A percentile compares a stretch with the other conserved stretches of the same genome.
These are phyloP conservation scores for Lumbricus terrestris DNA, from an alignment of 2,888 invertebrate species.

Conservation along the genomic window DNA sequence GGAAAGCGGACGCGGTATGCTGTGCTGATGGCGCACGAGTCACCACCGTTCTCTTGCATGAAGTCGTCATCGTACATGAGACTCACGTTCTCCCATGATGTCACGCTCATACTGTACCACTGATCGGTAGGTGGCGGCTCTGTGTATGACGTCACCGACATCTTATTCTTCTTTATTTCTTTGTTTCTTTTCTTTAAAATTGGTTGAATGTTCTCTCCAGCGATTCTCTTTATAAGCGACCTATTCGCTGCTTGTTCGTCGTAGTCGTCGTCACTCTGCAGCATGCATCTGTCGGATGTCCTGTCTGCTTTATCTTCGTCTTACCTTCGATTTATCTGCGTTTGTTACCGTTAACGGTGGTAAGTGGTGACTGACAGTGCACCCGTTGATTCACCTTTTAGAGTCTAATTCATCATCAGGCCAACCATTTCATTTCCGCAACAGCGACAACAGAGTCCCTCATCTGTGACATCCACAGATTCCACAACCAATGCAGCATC, in stretches of 20 bases:
- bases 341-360: not conserved
- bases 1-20: conserved; percentile 35
- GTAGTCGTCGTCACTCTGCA: no score
- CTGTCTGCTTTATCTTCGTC: no score
- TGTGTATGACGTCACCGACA: not conserved
- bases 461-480: no score
- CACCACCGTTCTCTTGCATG: not conserved
- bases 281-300: no score
- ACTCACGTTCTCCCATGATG: not conserved
- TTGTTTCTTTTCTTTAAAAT: not conserved
- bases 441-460: no score
- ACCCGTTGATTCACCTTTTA: not conserved
- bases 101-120: not conserved
- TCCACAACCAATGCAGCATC: no score
- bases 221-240: no score
- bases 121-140: not conserved
- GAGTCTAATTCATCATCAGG: not conserved
- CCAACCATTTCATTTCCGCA: no score
- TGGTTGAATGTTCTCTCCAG: not conserved
- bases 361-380: not conserved
- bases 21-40: not conserved
- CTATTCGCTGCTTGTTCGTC: not conserved
- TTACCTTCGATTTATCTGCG: not conserved
- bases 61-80: not conserved
- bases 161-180: not conserved